Evolutionary conservation across 2,888 invertebrate species (phyloP).

Genomic region (Scaptodrosophila latifasciaeformis): DNA sequence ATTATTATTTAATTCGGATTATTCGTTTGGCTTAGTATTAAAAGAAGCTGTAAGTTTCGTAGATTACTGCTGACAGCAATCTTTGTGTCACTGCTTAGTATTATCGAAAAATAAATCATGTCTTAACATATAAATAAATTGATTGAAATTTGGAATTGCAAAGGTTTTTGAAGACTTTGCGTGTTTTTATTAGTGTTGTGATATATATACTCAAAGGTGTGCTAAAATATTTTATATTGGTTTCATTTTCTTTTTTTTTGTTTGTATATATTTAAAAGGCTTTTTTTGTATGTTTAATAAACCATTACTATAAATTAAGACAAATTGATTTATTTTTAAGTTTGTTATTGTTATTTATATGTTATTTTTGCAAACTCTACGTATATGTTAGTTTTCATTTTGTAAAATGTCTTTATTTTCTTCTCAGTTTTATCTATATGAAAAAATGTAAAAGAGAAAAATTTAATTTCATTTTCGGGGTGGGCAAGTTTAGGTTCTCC

Average conservation of each 20-base stretch:
- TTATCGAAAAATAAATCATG: no score
- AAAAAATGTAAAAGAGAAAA: background rate
- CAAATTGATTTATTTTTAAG: constrained; percentile 23
- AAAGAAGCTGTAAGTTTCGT: no score
- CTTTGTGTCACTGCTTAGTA: no score
- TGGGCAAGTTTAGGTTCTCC: constrained; percentile 41
- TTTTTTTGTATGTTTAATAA: constrained; percentile 45
- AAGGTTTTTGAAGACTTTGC: no score
- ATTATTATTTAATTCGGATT: no score
- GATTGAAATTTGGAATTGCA: no score
- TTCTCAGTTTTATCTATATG: no score
- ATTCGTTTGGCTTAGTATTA: no score
- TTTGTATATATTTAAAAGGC: constrained; percentile 21
- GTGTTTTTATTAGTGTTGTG: no score
- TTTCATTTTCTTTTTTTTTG: constrained; percentile 8
- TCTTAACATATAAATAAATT: no score
- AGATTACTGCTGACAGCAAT: no score
- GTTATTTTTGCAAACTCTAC: constrained; percentile 31
- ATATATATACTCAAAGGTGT: no score
- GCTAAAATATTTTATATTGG: constrained; percentile 5
- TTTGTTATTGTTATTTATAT: background rate
- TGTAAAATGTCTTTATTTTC: constrained; percentile 9
- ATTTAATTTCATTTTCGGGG: constrained; percentile 31
- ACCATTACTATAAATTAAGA: constrained; percentile 60
- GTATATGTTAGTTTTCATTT: constrained; percentile 17